Percentiles rank a stretch among this genome's conserved stretches.
Conservation (phyloP, 2,113 vertebrate genomes). For the Xenopus tropicalis region UCB_Xtro_10.0 CM004446.2:1252501-1253000, state of each 20-base stretch:
- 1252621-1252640: slow-evolving; percentile 5
- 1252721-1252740: not conserved
- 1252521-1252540: no score
- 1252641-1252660: slow-evolving; percentile 1
- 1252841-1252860: not conserved
- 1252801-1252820: slow-evolving; percentile 4
- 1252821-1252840: not conserved
- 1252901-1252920: not conserved
- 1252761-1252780: not conserved
- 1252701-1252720: slow-evolving; percentile 22
- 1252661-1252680: slow-evolving; percentile 29
- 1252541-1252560: no score
- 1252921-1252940: not conserved
- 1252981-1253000: no score
- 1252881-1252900: not conserved
- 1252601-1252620: slow-evolving; percentile 2
- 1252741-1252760: not conserved
- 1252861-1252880: accelerated
- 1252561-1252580: no score
- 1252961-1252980: no score
- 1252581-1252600: not conserved
- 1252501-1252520: no score
- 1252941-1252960: not conserved
- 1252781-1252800: not conserved
- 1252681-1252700: slow-evolving; percentile 40